Evolutionary conservation across 2,888 invertebrate species (phyloP).

Genomic region (Diloba caeruleocephala): DNA sequence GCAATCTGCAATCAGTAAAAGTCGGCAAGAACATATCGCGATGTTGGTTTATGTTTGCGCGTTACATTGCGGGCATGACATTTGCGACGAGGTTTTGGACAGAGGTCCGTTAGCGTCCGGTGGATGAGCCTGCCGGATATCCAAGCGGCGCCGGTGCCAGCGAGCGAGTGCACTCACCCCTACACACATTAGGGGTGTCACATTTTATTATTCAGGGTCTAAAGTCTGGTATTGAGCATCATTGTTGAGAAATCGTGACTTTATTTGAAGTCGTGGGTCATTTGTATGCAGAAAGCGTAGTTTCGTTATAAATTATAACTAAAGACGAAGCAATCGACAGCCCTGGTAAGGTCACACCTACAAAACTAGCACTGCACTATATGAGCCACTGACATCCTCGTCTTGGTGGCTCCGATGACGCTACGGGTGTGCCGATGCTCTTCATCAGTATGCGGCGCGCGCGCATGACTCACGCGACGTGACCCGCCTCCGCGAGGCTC

Average conservation of each 20-base stretch:
- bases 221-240: not conserved
- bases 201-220: not conserved
- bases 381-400: slow-evolving; percentile 51
- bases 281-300: slow-evolving; percentile 22
- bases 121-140: slow-evolving; percentile 83
- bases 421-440: slow-evolving; percentile 56
- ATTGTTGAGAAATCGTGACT: not conserved
- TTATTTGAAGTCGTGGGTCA: slow-evolving; percentile 3
- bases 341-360: slow-evolving; percentile 37
- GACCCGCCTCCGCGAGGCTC: slow-evolving; percentile 71
- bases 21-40: slow-evolving; percentile 39
- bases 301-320: slow-evolving; percentile 1
- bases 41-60: slow-evolving; percentile 46
- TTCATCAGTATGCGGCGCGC: slow-evolving; percentile 79
- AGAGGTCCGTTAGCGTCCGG: slow-evolving; percentile 80
- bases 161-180: slow-evolving; percentile 65
- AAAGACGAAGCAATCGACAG: slow-evolving; percentile 34
- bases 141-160: slow-evolving; percentile 50
- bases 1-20: slow-evolving; percentile 34
- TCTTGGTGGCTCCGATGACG: slow-evolving; percentile 49
- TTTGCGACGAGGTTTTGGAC: slow-evolving; percentile 67
- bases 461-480: slow-evolving; percentile 73
- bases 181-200: slow-evolving; percentile 46
- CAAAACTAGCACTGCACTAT: slow-evolving; percentile 42
- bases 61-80: slow-evolving; percentile 52